Percentiles rank a stretch among this genome's conserved stretches.
These are phyloP conservation scores for Enteromius viviparus DNA, from an alignment of 2,797 vertebrate genomes.

Conservation along the genomic window DNA sequence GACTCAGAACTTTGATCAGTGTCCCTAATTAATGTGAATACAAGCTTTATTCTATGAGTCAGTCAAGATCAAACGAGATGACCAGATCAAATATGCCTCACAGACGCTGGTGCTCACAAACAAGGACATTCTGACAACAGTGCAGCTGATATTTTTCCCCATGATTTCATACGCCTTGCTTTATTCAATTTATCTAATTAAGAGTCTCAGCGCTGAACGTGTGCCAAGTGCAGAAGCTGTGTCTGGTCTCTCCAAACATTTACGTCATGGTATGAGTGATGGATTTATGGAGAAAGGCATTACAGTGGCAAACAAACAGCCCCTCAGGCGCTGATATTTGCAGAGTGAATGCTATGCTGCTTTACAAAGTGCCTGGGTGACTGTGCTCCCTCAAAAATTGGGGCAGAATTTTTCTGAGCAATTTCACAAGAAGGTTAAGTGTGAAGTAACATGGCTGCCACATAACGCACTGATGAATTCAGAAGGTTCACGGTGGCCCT, in stretches of 20 bases:
- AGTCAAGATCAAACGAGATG: background rate
- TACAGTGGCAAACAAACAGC: slow-evolving; percentile 49
- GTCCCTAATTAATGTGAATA: slow-evolving; percentile 1
- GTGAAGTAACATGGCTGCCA: slow-evolving; percentile 50
- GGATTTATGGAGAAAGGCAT: slow-evolving; percentile 34
- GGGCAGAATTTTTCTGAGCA: slow-evolving; percentile 24
- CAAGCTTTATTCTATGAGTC: background rate
- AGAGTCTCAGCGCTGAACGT: background rate
- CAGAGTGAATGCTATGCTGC: slow-evolving; percentile 41
- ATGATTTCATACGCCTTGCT: background rate
- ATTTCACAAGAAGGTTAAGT: slow-evolving; percentile 45
- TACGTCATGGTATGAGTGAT: slow-evolving; percentile 34
- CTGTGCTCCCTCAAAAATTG: slow-evolving; percentile 25
- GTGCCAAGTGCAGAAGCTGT: slow-evolving; percentile 21
- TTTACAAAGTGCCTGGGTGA: slow-evolving; percentile 40
- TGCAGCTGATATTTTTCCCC: background rate
- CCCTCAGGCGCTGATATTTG: slow-evolving; percentile 31
- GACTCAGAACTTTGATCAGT: slow-evolving; percentile 11
- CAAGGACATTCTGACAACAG: background rate
- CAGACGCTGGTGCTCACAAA: background rate
- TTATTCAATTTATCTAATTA: slow-evolving; percentile 21
- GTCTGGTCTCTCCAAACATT: slow-evolving; percentile 24
- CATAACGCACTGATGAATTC: slow-evolving; percentile 43
- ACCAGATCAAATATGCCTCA: background rate
- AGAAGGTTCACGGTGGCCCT: slow-evolving; percentile 36